Evolutionary conservation across 1,140 invertebrate genomes (phyloP).

Genomic region (Drosophila littoralis): DNA sequence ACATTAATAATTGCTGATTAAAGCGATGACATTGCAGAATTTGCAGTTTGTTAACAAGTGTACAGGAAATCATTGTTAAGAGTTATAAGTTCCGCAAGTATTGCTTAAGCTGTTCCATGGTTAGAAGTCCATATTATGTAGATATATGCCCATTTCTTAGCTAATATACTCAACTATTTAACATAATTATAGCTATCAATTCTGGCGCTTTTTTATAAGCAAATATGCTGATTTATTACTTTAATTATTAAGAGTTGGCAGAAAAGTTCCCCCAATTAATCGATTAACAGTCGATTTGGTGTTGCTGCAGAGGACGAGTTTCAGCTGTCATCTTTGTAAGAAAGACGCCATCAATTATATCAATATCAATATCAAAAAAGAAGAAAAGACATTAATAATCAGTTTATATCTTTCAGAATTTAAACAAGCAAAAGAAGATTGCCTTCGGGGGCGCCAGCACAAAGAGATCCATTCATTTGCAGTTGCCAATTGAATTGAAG

Average conservation of each 20-base stretch:
- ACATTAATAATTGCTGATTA: slow-evolving; percentile 17
- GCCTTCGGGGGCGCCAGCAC: slow-evolving; percentile 10
- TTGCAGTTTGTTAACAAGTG: slow-evolving; percentile 1
- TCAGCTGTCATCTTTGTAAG: not conserved
- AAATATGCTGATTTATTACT: slow-evolving; percentile 26
- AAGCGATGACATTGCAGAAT: slow-evolving; percentile 35
- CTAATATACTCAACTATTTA: slow-evolving; percentile 3
- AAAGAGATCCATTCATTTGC: slow-evolving; percentile 32
- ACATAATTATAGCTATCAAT: slow-evolving; percentile 14
- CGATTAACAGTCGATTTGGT: slow-evolving; percentile 5
- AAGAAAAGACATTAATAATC: slow-evolving; percentile 18
- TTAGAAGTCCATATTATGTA: not conserved
- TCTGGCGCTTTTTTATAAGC: not conserved
- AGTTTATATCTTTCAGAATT: slow-evolving; percentile 21
- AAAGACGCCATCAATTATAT: slow-evolving; percentile 11
- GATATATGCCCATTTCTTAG: not conserved
- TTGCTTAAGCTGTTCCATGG: not conserved
- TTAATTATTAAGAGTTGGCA: slow-evolving; percentile 4
- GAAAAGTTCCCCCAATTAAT: slow-evolving; percentile 20
- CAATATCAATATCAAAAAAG: not conserved
- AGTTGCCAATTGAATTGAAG: slow-evolving; percentile 6
- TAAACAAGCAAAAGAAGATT: slow-evolving; percentile 19
- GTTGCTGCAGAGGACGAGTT: not conserved
- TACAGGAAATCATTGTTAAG: slow-evolving; percentile 23
- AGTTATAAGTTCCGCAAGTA: slow-evolving; percentile 18